Evolutionary conservation across 2,797 vertebrate genomes (phyloP), one percentile per base, ranked within the genome.

Genomic region (Danio tinwini): DNA sequence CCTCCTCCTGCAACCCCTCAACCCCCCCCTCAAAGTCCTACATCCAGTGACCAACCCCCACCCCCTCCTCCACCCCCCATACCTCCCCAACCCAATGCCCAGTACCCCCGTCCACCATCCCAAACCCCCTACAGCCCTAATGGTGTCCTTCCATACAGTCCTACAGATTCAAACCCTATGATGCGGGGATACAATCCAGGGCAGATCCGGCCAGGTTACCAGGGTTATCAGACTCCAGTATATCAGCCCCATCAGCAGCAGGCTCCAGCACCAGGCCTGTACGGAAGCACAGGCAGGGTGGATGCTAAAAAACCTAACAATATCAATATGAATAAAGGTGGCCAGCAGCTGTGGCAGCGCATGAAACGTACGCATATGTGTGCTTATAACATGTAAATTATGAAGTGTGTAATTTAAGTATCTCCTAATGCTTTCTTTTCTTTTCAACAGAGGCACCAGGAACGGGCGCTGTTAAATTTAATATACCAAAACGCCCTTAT

Each of bases 281-380:
- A 93, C 71, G 83, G 83, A 58, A 91, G 90, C 0, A 82, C 87
- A 2, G 91, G 91, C 21, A 90, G 90, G 81, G 91, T 88, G 64
- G 96, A 96, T 8, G 50, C 68, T 0, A 90, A 88, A 0, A 80
- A 90, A 63, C 44, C 74, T 44, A 93, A 89, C 83, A 92, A 89
- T 47, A 19, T 49, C 11, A 84, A 94, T 94, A 90, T 90, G 88
- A 96, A 90, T 87, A 95, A 93, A 76, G 93, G 93, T 74, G 94
- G 94, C 80, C 96, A 96, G 75, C 96, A 96, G 82, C 88, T 96
- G 7, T 98, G 96, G 96, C 95, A 95, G 61, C 95, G 96, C 58
- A 97, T 98, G 95, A 98, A 98, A 89, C 96, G 94, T 94, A 76
- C 14, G 80, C 39, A 4, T 65, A 11, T 62, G 10, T 21, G n/a